phyloP scores from a whole-genome alignment of 1,140 invertebrate species.

The Cydia fagiglandana region DNA sequence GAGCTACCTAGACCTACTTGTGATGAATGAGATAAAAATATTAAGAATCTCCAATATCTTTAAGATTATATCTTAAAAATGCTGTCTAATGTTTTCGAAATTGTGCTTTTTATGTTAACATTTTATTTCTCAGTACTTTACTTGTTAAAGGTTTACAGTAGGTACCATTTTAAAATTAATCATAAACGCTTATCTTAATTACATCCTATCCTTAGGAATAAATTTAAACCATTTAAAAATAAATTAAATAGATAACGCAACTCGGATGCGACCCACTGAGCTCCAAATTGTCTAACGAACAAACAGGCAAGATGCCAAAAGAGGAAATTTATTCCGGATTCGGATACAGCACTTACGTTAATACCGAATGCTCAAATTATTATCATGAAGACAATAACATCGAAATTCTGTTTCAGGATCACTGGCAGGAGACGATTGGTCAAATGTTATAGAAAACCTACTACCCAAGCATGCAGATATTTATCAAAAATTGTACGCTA shows the following conservation, averaged over 20 bases:
- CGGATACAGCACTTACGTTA: slow-evolving; percentile 8
- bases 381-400: neutral
- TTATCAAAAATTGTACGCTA: slow-evolving; percentile 80
- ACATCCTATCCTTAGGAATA: too few species aligned
- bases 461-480: slow-evolving; percentile 78
- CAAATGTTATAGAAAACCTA: slow-evolving; percentile 78
- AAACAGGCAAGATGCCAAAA: slow-evolving; percentile 36
- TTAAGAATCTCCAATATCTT: too few species aligned
- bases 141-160: too few species aligned
- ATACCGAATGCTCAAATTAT: slow-evolving; percentile 1
- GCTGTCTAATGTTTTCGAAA: too few species aligned
- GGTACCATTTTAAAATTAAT: too few species aligned
- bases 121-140: too few species aligned
- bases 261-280: neutral
- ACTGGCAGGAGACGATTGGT: slow-evolving; percentile 81
- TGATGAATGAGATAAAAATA: too few species aligned
- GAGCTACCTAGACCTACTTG: too few species aligned
- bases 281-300: slow-evolving; percentile 5
- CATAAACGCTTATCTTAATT: too few species aligned
- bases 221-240: neutral
- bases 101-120: too few species aligned
- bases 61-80: too few species aligned
- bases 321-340: slow-evolving; percentile 36
- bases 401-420: slow-evolving; percentile 71
- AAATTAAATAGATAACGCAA: neutral